Percentiles rank a stretch among this genome's conserved stretches.
phyloP scores from a whole-genome alignment of 2,888 invertebrate genomes.

The Beris morrisii region DNA sequence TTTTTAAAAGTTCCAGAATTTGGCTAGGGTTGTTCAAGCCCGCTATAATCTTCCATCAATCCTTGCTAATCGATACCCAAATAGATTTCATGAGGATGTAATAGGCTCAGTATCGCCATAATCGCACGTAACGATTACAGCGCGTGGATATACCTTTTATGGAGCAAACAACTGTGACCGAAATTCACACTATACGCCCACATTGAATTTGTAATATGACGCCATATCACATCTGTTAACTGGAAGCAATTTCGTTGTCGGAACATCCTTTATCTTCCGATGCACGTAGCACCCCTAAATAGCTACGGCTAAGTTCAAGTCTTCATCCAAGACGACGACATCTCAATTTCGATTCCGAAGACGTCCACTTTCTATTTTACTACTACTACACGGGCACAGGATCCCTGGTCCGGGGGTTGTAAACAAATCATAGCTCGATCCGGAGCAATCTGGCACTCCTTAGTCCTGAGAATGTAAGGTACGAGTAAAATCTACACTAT shows the following conservation, averaged over 20 bases:
- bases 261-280: conserved; percentile 1
- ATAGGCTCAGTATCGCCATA: not conserved
- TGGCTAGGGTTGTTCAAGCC: too few species aligned
- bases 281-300: conserved; percentile 24
- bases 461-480: not conserved
- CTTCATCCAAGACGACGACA: conserved; percentile 16
- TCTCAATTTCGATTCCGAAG: conserved; percentile 29
- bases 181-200: conserved; percentile 14
- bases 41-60: too few species aligned
- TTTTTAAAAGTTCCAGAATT: too few species aligned
- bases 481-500: not conserved
- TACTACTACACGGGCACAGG: not conserved
- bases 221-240: conserved; percentile 21
- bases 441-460: not conserved
- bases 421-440: conserved; percentile 6
- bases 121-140: conserved; percentile 9
- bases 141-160: not conserved
- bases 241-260: conserved; percentile 11
- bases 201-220: conserved; percentile 22
- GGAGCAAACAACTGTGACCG: conserved; percentile 17
- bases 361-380: conserved; percentile 3
- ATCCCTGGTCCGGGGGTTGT: conserved; percentile 1
- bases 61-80: too few species aligned
- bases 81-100: too few species aligned
- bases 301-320: conserved; percentile 20